Evolutionary conservation across 2,888 invertebrate genomes (phyloP), one percentile per base, ranked within the genome.

Genomic region (Abrostola triplasia): DNA sequence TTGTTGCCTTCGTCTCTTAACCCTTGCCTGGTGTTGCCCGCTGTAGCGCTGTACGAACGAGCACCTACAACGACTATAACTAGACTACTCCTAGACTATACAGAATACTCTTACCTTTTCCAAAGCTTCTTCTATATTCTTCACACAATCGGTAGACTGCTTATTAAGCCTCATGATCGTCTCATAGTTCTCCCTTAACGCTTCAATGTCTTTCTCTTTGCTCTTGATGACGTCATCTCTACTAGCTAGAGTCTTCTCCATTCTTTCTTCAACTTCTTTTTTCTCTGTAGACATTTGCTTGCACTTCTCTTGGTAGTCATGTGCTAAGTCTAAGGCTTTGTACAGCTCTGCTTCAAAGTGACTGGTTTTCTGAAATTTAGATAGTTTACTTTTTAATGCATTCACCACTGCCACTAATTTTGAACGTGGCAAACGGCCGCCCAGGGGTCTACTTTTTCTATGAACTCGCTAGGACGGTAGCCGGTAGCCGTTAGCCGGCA

Each of bases 281-380:
- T 95, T 91, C 65, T 96, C 95, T 0, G 82, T 70, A 59, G 95
- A 95, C 0, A 96, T 76, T 47, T 91, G 90, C 62, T 95, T 95
- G 65, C 95, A 95, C 86, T 96, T 97, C 36, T 96, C 96, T 85
- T 97, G 96, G 81, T 96, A 96, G 71, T 95, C 96, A 40, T 96
- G 96, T 0, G 96, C 97, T 44, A 97, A 84, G 77, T 96, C 96
- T 49, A 97, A 87, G 0, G 97, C 96, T 90, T 97, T 97, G 38
- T 97, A 95, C 0, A 97, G 90, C 90, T 98, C 98, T 6, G 95
- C 94, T 90, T 97, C 97, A 75, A 96, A 95, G 47, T 95, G 95
- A 67, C 95, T 95, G 0, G 95, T 90, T 93, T 95, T 95, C 89
- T 93, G 84, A 9, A 86, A 83, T 35, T 24, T n/a, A 6, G 8